A percentile compares a stretch with the other conserved stretches of the same genome.
phyloP scores from a whole-genome alignment of 2,113 vertebrate genomes.

The Ahaetulla prasina region DNA sequence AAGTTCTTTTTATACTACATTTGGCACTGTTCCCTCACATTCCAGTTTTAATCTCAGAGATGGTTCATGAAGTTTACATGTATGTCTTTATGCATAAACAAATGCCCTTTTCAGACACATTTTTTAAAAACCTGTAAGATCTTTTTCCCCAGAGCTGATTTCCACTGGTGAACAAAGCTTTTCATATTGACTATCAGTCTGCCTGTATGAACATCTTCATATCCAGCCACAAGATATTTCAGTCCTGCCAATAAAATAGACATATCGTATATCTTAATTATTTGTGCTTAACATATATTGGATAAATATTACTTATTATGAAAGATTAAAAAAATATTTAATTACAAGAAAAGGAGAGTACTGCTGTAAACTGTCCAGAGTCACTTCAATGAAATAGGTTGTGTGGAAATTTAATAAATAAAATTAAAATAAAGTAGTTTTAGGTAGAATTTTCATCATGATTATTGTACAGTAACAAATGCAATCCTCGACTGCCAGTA shows the following conservation, averaged over 20 bases:
- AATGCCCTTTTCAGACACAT: slow-evolving; percentile 76
- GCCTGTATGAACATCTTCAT: slow-evolving; percentile 81
- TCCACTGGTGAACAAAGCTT: slow-evolving; percentile 95
- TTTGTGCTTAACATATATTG: neutral
- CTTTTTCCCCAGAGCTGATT: slow-evolving; percentile 83
- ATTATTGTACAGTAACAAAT: slow-evolving; percentile 6
- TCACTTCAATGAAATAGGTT: neutral
- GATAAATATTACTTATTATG: neutral
- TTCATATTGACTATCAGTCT: slow-evolving; percentile 94
- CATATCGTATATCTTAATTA: neutral
- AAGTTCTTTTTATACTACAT: slow-evolving; percentile 43
- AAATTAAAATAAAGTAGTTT: neutral
- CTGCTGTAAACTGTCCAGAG: neutral
- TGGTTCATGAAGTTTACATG: slow-evolving; percentile 49
- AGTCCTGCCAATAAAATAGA: slow-evolving; percentile 68
- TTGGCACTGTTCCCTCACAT: slow-evolving; percentile 70
- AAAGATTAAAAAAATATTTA: neutral
- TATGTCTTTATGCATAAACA: slow-evolving; percentile 49
- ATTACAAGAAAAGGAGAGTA: slow-evolving; percentile 5
- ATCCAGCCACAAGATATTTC: slow-evolving; percentile 93
- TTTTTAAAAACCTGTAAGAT: slow-evolving; percentile 85
- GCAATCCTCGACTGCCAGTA: neutral
- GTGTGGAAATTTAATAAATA: neutral
- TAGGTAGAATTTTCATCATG: slow-evolving; percentile 19
- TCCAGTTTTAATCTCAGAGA: slow-evolving; percentile 67